Evolutionary conservation across 2,888 invertebrate genomes (phyloP).

Genomic region (Plebejus melissa): DNA sequence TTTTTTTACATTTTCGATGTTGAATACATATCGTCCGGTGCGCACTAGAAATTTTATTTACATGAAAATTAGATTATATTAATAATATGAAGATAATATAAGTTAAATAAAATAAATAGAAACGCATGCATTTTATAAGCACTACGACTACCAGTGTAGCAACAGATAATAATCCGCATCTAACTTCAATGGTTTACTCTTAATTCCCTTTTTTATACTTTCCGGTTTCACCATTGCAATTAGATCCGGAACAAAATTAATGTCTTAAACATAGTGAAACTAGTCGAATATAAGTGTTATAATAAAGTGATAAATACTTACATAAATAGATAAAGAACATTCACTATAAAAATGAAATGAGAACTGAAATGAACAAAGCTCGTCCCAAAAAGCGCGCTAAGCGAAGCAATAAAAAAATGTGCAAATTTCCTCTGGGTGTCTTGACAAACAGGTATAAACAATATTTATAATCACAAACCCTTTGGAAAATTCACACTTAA

Average conservation of each 20-base stretch:
- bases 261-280: neutral
- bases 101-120: constrained; percentile 38
- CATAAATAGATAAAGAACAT: constrained; percentile 28
- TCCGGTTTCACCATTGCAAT: neutral
- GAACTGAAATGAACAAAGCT: constrained; percentile 36
- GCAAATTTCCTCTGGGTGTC: constrained; percentile 27
- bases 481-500: neutral
- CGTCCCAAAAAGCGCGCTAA: constrained; percentile 46
- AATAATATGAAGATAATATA: constrained; percentile 42
- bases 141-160: neutral
- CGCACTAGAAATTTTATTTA: constrained; percentile 38
- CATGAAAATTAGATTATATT: constrained; percentile 38
- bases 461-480: neutral
- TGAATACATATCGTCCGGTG: constrained; percentile 30
- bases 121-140: constrained; percentile 21
- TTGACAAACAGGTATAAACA: neutral
- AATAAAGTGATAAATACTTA: neutral
- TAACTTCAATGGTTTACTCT: neutral
- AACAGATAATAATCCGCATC: no score
- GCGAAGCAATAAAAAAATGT: constrained; percentile 37
- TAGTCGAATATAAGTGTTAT: neutral
- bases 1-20: neutral
- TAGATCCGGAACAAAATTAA: neutral
- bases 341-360: constrained; percentile 32
- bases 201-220: no score